Conservation (phyloP, 1,140 invertebrate species). For the Tachypleus tridentatus region DNA sequence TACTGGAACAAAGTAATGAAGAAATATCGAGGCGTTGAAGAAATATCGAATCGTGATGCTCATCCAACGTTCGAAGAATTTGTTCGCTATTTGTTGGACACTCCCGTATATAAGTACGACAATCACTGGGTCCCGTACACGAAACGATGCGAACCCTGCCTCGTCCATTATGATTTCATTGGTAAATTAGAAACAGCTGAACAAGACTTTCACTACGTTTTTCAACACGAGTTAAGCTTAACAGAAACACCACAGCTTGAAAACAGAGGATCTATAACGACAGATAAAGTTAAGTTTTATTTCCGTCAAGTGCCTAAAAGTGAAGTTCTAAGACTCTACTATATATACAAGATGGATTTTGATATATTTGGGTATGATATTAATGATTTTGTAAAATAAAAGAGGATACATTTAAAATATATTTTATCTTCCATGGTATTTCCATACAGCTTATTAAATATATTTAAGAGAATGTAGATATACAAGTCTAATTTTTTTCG, state of each 20-base stretch:
- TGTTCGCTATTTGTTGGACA: constrained; percentile 26
- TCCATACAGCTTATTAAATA: too few relatives aligned
- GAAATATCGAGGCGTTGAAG: constrained; percentile 4
- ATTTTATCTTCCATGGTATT: too few relatives aligned
- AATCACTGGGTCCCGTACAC: constrained; percentile 31
- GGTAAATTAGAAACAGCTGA: constrained; percentile 31
- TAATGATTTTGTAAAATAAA: constrained; percentile 42
- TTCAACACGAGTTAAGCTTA: constrained; percentile 11
- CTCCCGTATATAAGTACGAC: constrained; percentile 23
- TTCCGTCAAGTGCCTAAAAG: constrained; percentile 46
- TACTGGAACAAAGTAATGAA: constrained; percentile 17
- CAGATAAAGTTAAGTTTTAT: constrained; percentile 32
- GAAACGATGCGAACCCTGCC: constrained; percentile 29
- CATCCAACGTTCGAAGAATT: constrained; percentile 29
- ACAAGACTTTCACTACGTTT: constrained; percentile 25
- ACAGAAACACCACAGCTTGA: constrained; percentile 1
- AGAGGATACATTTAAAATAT: too few relatives aligned
- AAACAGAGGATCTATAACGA: neutral
- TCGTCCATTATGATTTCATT: constrained; percentile 29
- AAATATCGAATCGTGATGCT: constrained; percentile 2
- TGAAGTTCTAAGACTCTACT: constrained; percentile 47
- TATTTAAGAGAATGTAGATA: too few relatives aligned
- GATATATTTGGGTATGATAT: constrained; percentile 68
- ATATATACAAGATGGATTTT: constrained; percentile 59
- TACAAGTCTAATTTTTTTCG: too few relatives aligned